Evolutionary conservation across 2,797 vertebrate species (phyloP), one percentile per base, ranked within the genome.

Genomic region (Pseudochirops cupreus): DNA sequence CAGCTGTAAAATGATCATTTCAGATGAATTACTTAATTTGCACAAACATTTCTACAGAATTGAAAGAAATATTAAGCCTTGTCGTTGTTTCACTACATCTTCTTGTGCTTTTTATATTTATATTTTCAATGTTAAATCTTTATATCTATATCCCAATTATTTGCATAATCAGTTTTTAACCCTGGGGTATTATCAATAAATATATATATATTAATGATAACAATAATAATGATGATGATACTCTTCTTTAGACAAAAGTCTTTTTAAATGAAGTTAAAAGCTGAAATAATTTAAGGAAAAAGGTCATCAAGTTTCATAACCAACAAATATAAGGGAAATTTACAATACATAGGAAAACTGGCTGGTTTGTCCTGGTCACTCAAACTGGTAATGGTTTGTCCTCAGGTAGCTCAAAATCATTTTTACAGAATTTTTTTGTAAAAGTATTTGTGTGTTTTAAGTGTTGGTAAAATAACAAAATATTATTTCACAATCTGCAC

Each of bases 401-500:
- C 26, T 58, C 57, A 58, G 99, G 99, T 99, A 99, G 99, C 99
- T 99, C 99, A 98, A 99, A 99, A 99, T 98, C 98, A 97, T 98
- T 99, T 99, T 99, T 99, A 99, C 98, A 98, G 96, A 95, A 98
- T 99, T 99, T 99, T 99, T 99, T 99, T 99, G 99, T 99, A 99
- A 99, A 99, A 99, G 99, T 99, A 99, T 99, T 99, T 98, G 74
- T 46, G 7, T 99, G 98, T 93, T 98, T 98, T 99, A 12, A 97
- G 98, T 99, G 99, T 99, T 97, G 98, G 99, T 99, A 99, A 99
- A 99, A 99, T 99, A 99, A 99, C 99, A 99, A 99, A 99, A 99
- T 99, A 99, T 99, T 99, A 98, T 99, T 98, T 99, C 98, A 97
- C 98, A 98, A 98, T 98, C 99, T 98, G 98, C 99, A 99, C 98